These are phyloP conservation scores for Andrena hattorfiana DNA, from an alignment of 2,888 invertebrate species.

Conservation along the genomic window DNA sequence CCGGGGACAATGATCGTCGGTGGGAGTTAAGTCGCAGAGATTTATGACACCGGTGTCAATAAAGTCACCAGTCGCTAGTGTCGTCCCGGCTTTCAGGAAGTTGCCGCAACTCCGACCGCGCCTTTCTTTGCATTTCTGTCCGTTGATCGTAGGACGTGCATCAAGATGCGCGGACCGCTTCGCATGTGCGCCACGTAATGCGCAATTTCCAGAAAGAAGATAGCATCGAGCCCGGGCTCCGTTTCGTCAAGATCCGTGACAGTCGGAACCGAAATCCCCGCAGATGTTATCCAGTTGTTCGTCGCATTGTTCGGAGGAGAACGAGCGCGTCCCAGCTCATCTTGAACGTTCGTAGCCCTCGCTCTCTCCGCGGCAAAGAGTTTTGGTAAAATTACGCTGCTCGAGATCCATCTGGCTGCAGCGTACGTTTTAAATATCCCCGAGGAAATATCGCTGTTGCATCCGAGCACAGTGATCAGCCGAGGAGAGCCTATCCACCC, in stretches of 20 bases:
- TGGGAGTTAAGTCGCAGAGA: slow-evolving; percentile 75
- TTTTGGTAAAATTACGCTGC: slow-evolving; percentile 1
- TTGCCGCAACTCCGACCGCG: slow-evolving; percentile 49
- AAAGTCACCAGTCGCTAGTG: slow-evolving; percentile 73
- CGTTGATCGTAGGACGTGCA: slow-evolving; percentile 56
- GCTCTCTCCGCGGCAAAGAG: neutral
- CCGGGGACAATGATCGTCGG: slow-evolving; percentile 71
- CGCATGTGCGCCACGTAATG: slow-evolving; percentile 56
- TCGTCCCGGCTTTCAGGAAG: slow-evolving; percentile 54
- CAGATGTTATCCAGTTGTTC: slow-evolving; percentile 33
- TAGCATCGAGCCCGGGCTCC: slow-evolving; percentile 39
- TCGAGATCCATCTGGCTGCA: neutral
- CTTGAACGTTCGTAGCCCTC: neutral
- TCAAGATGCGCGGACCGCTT: slow-evolving; percentile 45
- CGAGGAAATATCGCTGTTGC: slow-evolving; percentile 15
- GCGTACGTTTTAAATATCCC: slow-evolving; percentile 21
- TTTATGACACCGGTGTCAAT: slow-evolving; percentile 78
- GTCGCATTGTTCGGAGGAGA: slow-evolving; percentile 43
- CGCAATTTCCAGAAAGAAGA: slow-evolving; percentile 56
- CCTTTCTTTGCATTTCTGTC: slow-evolving; percentile 60
- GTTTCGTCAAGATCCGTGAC: slow-evolving; percentile 52
- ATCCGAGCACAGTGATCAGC: slow-evolving; percentile 19
- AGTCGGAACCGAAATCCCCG: slow-evolving; percentile 37
- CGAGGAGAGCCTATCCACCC: slow-evolving; percentile 26
- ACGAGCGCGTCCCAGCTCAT: slow-evolving; percentile 1